These are phyloP conservation scores for Hippoglossus hippoglossus DNA, from an alignment of 2,797 vertebrate species.

Conservation along the genomic window DNA sequence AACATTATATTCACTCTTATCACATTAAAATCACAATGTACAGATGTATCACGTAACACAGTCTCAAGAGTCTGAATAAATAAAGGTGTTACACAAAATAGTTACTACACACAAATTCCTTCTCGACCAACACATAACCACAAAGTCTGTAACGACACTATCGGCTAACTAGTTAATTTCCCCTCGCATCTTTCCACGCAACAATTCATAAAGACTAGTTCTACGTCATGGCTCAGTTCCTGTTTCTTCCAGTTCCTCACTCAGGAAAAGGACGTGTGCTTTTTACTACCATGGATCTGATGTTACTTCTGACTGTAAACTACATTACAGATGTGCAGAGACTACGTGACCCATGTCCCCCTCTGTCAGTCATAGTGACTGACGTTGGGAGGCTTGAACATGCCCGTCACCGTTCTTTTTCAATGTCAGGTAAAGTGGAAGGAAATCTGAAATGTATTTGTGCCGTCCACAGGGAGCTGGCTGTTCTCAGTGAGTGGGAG, in stretches of 20 bases:
- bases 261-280: conserved; percentile 40
- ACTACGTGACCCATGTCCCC: neutral
- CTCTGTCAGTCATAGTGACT: too few species aligned
- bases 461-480: too few species aligned
- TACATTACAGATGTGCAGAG: conserved; percentile 22
- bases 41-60: conserved; percentile 44
- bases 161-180: conserved; percentile 4
- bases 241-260: conserved; percentile 38
- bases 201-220: conserved; percentile 40
- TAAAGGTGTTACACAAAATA: conserved; percentile 47
- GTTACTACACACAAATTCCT: conserved; percentile 46
- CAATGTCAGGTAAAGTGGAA: neutral
- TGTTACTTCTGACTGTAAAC: conserved; percentile 34
- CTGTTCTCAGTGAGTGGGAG: too few species aligned
- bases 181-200: conserved; percentile 18
- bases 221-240: conserved; percentile 70
- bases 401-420: neutral
- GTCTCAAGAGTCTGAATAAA: conserved; percentile 47
- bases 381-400: too few species aligned
- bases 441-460: neutral
- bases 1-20: conserved; percentile 49
- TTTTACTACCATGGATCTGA: conserved; percentile 30
- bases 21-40: conserved; percentile 64
- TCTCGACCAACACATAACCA: conserved; percentile 29
- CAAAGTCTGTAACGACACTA: conserved; percentile 29